Evolutionary conservation across 2,797 vertebrate species (phyloP), one percentile per base, ranked within the genome.

Genomic region (Lutjanus argentimaculatus): DNA sequence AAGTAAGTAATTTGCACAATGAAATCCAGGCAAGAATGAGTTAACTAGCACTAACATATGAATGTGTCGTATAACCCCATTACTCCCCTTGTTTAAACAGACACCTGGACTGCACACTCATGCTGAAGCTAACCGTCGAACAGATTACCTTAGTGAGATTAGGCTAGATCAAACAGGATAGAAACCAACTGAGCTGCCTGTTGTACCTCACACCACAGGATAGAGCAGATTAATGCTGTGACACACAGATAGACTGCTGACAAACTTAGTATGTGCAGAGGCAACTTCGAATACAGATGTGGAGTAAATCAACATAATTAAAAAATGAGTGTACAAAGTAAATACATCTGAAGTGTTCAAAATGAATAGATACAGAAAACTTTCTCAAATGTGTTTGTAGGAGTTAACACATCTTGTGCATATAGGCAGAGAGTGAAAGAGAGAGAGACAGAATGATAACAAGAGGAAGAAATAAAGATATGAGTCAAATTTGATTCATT

Each of bases 121-220:
- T 46, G 42, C 57, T 75, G 52, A 75, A 79, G 70, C 56, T 69
- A 68, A 64, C 22, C 17, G 1, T 72, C 19, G 57, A 67, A 81
- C 45, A 66, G 79, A 85, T 91, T 77, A 87, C 42, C 5, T 83
- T 71, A 77, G 80, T 72, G 72, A 75, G 85, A 89, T 87, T 79
- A 83, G 76, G 69, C 56, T 40, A 59, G 62, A 86, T 86, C 78
- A 85, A 90, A 89, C 72, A 59, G 67, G 70, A 87, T 74, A 77
- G 64, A 81, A 74, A 76, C n/a, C 0, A 79, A 52, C 63, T 81
- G 56, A 88, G 74, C 63, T 45, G 80, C 22, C 63, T 74, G 67
- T 77, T 75, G 56, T 36, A 82, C 59, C 48, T 70, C 66, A 77
- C 51, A 61, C 56, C 7, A 15, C 70, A 78, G 68, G 70, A 71